Conservation (phyloP, 64 coral and sea anemone genomes). For the Actinia equina region DNA sequence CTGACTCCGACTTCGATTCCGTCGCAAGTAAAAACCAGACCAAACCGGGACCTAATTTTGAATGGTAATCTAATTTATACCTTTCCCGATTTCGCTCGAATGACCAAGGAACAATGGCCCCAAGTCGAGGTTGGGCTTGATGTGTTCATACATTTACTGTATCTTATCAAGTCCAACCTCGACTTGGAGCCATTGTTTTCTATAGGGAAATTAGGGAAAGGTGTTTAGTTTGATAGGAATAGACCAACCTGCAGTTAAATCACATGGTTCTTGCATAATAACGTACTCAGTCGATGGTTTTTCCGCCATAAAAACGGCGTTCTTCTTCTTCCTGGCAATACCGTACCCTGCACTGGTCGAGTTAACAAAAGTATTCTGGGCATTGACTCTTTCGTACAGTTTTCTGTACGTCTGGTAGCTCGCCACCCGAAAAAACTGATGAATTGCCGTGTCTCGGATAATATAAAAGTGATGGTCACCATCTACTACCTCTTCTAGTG, state of each 20-base stretch:
- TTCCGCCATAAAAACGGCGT: conserved; percentile 74
- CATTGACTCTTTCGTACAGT: conserved; percentile 61
- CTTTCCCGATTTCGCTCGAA: no score
- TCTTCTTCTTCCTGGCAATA: conserved; percentile 40
- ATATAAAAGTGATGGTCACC: conserved; percentile 58
- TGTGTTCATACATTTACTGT: no score
- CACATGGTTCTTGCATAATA: conserved; percentile 71
- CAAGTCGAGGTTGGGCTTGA: no score
- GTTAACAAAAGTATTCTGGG: conserved; percentile 55
- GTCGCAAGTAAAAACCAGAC: no score
- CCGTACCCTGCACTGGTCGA: conserved; percentile 54
- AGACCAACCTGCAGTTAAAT: conserved; percentile 57
- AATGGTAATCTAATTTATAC: no score
- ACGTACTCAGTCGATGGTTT: conserved; percentile 59
- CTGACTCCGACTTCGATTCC: no score
- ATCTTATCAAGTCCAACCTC: no score
- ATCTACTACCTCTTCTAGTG: conserved; percentile 68
- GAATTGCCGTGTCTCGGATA: conserved; percentile 58
- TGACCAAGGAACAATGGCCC: no score
- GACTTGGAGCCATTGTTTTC: no score
- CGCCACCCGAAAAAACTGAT: conserved; percentile 58
- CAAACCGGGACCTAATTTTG: no score
- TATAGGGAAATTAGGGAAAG: no score
- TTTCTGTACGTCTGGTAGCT: conserved; percentile 62
- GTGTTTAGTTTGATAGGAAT: neutral